Base-by-base conservation (phyloP, 2,797 vertebrate genomes). In the Vespertilio murinus region DNA sequence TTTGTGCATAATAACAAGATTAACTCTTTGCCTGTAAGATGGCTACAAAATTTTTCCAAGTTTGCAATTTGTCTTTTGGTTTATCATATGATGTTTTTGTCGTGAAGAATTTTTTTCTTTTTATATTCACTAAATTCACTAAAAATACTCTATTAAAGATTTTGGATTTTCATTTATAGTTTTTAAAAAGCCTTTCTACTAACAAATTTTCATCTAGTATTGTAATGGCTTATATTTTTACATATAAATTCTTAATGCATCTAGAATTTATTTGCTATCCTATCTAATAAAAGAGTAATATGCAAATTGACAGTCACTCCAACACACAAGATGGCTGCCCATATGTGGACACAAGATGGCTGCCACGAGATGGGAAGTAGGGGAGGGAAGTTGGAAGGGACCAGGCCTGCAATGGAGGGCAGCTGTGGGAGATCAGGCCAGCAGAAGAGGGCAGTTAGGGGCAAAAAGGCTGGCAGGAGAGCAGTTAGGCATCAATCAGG, bases 161-260 rank as follows among this genome's bases (percentile, higher is more conserved):
- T 75, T 40, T 83, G n/a, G 10, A 78, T 87, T 82, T 67, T 42
- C 5, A 59, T 80, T 90, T 30, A 59, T 65, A 77, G 8, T 77
- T 81, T 49, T 49, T 22, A n/a, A 71, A 82, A 93, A 82, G 16
- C 14, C 33, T 80, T 89, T 18, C 33, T 4, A 59, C 33, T 40
- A 4, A 54, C 35, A 91, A 90, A 73, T 90, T 77, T 90, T 87
- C 6, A 70, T 28, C 49, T 45, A 75, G 35, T 77, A 87, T 95
- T 75, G 59, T 54, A 81, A 70, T 35, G 16, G 4, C 18, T 69
- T 80, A n/a, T 49, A 47, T 56, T 75, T 75, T 93, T 69, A 84
- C 33, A 80, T 77, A 9, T 64, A 90, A 81, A 52, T 93, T 69
- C 7, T 90, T 54, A 18, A 30, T 70, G 20, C 30, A 45, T 33